A percentile compares a stretch with the other conserved stretches of the same genome.
phyloP scores from a whole-genome alignment of 2,113 vertebrate genomes.

The Rhabdornis inornatus region DNA sequence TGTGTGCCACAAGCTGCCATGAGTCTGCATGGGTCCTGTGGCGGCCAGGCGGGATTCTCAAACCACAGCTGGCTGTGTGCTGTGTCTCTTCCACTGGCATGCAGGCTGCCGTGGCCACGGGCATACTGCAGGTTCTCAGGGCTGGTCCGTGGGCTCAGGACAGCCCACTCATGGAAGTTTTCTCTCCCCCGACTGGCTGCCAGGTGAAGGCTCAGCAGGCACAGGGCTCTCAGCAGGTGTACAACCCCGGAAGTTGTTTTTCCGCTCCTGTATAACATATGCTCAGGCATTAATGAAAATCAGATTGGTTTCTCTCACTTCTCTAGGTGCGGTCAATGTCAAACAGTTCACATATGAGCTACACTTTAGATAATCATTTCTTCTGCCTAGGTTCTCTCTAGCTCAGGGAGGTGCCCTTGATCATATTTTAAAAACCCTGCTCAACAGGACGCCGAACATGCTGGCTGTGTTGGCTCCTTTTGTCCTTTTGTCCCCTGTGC shows the following conservation, averaged over 20 bases:
- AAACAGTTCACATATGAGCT: background rate
- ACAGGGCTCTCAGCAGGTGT: background rate
- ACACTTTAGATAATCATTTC: background rate
- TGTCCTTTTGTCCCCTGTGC: accelerated
- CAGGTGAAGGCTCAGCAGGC: background rate
- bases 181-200: accelerated
- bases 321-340: background rate
- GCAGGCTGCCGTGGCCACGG: background rate
- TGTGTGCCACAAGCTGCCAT: too few relatives aligned
- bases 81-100: background rate
- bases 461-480: background rate
- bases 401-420: too few relatives aligned
- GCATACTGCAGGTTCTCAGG: background rate
- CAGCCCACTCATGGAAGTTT: background rate
- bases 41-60: too few relatives aligned
- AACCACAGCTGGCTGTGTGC: background rate
- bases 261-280: background rate
- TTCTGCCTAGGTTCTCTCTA: background rate
- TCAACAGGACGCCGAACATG: accelerated
- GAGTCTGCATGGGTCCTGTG: background rate
- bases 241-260: background rate
- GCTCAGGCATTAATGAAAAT: background rate
- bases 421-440: background rate
- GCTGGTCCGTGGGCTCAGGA: too few relatives aligned
- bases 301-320: background rate